Evolutionary conservation across 2,888 invertebrate species (phyloP), one percentile per base, ranked within the genome.

Genomic region (Scelioninae gen. 2): DNA sequence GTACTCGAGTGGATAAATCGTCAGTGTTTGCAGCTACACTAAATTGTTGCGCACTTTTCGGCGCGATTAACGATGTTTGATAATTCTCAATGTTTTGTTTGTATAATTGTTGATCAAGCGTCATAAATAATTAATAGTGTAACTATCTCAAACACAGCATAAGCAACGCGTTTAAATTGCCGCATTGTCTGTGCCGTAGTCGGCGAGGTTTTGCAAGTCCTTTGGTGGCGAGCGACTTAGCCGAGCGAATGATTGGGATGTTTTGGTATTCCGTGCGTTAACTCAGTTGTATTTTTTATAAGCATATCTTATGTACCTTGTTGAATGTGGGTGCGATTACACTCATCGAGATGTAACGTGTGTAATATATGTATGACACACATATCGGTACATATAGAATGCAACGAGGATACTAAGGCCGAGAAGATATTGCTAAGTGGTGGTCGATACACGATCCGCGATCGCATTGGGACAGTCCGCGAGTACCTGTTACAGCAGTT

Each of bases 381-480:
- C 67, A 68, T 74, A 68, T 68, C 43, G 53, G 52, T 52, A 46
- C 68, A 58, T 45, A 58, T 58, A 64, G 58, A 64, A 65, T 73
- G 52, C 52, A 69, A 39, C 43, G 71, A 64, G 67, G 55, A 78
- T 65, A 61, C 67, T 73, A 77, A 75, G 75, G 73, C 74, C 75
- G 75, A 78, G 81, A 81, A 83, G 83, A 83, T 82, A 84, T 82
- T 80, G 82, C 81, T 81, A 81, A 84, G 83, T 82, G 83, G 80
- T 77, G 76, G 74, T 77, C 82, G 81, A 83, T 82, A 81, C 78
- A 77, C 78, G 75, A 78, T 77, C 75, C 77, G 75, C 52, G 73
- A 74, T 76, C 50, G 75, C 78, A 78, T 55, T 46, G 35, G 80
- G 80, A 81, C 83, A 82, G 83, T 83, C 77, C 77, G 76, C 77